Conservation (phyloP, 2,797 vertebrate genomes). For the Alfaro cultratus region DNA sequence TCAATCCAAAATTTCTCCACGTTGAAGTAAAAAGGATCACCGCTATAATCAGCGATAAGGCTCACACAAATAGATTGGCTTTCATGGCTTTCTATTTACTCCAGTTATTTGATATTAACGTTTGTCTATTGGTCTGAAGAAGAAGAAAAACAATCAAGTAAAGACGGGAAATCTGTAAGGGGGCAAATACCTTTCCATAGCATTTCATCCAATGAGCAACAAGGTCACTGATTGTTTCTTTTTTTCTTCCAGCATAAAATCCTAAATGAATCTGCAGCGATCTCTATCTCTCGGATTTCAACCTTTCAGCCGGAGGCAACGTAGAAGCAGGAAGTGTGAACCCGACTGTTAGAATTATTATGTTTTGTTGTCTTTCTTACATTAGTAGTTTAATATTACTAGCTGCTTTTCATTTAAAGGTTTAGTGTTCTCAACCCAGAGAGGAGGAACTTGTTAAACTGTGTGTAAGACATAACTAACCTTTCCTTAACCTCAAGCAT, state of each 20-base stretch:
- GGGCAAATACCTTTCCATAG: background rate
- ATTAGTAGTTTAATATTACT: too few species aligned
- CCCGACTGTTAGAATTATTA: background rate
- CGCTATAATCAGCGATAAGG: background rate
- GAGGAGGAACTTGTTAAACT: too few species aligned
- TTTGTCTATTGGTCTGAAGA: background rate
- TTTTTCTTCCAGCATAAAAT: constrained; percentile 1
- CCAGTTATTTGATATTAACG: background rate
- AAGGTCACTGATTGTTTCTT: constrained; percentile 2
- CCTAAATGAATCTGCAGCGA: constrained; percentile 14
- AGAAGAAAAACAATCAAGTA: background rate
- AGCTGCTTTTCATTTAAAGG: too few species aligned
- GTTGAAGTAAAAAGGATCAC: background rate
- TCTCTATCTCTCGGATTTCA: constrained; percentile 16
- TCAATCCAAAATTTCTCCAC: background rate
- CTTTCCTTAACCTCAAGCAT: too few species aligned
- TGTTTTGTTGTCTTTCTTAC: too few species aligned
- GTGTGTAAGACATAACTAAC: too few species aligned
- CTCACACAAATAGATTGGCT: background rate
- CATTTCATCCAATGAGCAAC: constrained; percentile 16
- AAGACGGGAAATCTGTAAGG: background rate
- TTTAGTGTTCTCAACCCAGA: too few species aligned
- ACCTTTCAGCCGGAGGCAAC: constrained; percentile 4
- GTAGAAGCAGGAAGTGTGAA: constrained; percentile 7
- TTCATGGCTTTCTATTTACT: background rate